phyloP scores from a whole-genome alignment of 2,888 invertebrate genomes.

The Euzetes globulus region DNA sequence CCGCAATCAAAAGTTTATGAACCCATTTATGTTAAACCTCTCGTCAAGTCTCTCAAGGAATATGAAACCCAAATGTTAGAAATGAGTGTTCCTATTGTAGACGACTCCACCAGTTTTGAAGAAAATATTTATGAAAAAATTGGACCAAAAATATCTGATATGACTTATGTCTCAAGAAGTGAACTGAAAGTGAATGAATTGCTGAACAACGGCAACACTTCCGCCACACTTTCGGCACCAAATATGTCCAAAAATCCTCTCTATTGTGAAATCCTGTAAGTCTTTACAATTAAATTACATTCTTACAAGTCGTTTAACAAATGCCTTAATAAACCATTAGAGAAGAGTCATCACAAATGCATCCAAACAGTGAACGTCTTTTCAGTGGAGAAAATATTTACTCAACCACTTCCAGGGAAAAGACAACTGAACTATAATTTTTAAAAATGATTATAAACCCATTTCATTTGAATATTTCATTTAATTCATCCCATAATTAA shows the following conservation, averaged over 20 bases:
- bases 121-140: constrained; percentile 22
- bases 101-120: constrained; percentile 56
- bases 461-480: neutral
- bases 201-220: neutral
- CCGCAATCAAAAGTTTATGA: constrained; percentile 29
- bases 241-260: constrained; percentile 28
- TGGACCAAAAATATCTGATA: constrained; percentile 3
- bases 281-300: neutral
- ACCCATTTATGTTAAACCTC: constrained; percentile 27
- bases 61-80: constrained; percentile 91
- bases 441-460: neutral
- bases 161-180: neutral
- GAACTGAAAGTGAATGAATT: constrained; percentile 10
- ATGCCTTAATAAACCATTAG: neutral
- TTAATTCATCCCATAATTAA: neutral
- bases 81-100: constrained; percentile 82
- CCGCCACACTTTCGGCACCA: neutral
- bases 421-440: constrained; percentile 8
- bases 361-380: neutral
- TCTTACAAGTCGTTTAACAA: neutral
- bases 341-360: neutral
- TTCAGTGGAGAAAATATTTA: constrained; percentile 1
- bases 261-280: constrained; percentile 28
- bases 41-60: constrained; percentile 58
- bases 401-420: constrained; percentile 7